phyloP scores from a whole-genome alignment of 2,797 vertebrate genomes.

The Betta splendens region DNA sequence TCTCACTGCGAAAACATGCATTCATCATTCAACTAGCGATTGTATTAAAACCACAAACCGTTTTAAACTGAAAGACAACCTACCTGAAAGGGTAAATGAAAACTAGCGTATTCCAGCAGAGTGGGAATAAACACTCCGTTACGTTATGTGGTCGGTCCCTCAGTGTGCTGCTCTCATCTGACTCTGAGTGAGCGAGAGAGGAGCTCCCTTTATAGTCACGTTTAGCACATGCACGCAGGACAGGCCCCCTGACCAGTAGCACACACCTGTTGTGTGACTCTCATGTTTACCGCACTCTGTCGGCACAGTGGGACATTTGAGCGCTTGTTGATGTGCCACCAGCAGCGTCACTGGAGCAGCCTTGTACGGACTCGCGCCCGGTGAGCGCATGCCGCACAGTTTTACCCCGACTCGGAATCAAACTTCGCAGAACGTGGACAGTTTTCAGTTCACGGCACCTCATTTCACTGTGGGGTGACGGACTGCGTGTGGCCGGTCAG shows the following conservation, averaged over 20 bases:
- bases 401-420: not conserved
- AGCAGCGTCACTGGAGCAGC: conserved; percentile 4
- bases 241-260: conserved; percentile 36
- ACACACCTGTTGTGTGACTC: conserved; percentile 67
- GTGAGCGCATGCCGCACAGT: not conserved
- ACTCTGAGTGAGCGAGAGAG: conserved; percentile 27
- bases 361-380: not conserved
- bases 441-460: conserved; percentile 31
- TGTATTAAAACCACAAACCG: too few species aligned
- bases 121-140: conserved; percentile 35
- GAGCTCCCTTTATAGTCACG: conserved; percentile 71
- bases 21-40: conserved; percentile 3
- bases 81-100: conserved; percentile 48
- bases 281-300: conserved; percentile 63
- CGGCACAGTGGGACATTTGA: conserved; percentile 56
- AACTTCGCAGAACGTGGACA: not conserved
- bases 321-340: conserved; percentile 71
- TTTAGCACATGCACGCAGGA: conserved; percentile 47
- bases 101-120: conserved; percentile 51
- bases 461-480: conserved; percentile 54
- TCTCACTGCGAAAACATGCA: conserved; percentile 49
- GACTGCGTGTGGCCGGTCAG: conserved; percentile 50
- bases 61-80: conserved; percentile 14
- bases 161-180: conserved; percentile 21
- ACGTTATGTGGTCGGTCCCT: conserved; percentile 32